Evolutionary conservation across 2,888 invertebrate genomes (phyloP).

Genomic region (Brachypalpus laphriformis): DNA sequence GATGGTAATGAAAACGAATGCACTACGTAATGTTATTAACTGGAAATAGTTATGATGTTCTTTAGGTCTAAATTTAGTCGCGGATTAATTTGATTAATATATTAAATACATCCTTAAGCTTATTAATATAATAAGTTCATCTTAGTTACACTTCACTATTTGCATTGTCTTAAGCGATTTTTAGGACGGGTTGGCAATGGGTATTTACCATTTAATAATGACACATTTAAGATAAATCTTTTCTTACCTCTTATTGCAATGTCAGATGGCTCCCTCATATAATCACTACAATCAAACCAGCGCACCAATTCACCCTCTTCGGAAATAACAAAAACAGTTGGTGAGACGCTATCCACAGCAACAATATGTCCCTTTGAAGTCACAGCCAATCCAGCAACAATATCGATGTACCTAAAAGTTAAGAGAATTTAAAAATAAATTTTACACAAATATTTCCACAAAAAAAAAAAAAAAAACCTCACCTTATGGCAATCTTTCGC

Average conservation of each 20-base stretch:
- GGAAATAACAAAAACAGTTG: slow-evolving; percentile 96
- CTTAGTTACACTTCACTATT: no score
- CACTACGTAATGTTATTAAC: no score
- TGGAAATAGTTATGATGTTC: no score
- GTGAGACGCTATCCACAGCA: slow-evolving; percentile 98
- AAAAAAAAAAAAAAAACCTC: neutral
- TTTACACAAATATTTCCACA: neutral
- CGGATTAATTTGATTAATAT: no score
- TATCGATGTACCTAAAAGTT: slow-evolving; percentile 91
- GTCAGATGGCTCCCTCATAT: slow-evolving; percentile 98
- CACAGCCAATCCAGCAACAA: slow-evolving; percentile 96
- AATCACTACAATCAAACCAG: slow-evolving; percentile 99
- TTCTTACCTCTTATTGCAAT: slow-evolving; percentile 96
- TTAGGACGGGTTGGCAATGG: no score
- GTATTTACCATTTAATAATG: no score
- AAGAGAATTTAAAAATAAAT: neutral
- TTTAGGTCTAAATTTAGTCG: no score
- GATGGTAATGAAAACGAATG: no score
- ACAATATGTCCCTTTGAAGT: slow-evolving; percentile 96
- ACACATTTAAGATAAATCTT: no score
- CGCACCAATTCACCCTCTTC: slow-evolving; percentile 95
- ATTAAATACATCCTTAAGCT: no score
- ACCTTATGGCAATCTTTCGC: slow-evolving; percentile 94
- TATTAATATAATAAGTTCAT: no score
- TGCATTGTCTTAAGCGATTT: no score